phyloP scores from a whole-genome alignment of 2,113 vertebrate genomes.

The Ochotona curzoniae region DNA sequence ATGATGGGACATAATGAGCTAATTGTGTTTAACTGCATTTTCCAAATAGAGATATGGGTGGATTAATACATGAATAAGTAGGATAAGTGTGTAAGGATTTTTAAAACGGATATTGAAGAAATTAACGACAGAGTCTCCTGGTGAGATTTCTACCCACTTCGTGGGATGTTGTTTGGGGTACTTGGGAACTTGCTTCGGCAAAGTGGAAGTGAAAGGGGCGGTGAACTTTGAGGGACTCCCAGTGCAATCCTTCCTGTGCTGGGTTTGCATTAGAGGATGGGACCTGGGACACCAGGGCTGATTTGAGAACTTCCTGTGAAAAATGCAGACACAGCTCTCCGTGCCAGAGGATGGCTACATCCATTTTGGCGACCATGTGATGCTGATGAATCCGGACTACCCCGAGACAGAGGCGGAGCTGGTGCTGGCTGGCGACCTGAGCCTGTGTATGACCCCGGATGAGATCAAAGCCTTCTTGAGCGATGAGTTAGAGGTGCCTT shows the following conservation, averaged over 20 bases:
- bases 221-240: neutral
- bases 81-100: neutral
- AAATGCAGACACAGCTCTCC: constrained; percentile 88
- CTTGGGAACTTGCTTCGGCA: neutral
- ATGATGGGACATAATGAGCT: too few species aligned
- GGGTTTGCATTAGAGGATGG: neutral
- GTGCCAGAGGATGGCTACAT: constrained; percentile 87
- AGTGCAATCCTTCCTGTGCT: too few species aligned
- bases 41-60: neutral
- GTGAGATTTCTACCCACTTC: neutral
- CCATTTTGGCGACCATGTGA: constrained; percentile 92
- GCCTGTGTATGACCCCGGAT: constrained; percentile 87
- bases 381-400: constrained; percentile 87
- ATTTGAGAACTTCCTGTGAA: neutral
- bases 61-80: neutral
- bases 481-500: constrained; percentile 75
- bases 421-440: constrained; percentile 36
- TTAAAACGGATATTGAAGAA: neutral
- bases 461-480: constrained; percentile 67
- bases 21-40: neutral
- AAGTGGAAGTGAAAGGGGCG: neutral
- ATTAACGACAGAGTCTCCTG: neutral
- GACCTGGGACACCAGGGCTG: too few species aligned
- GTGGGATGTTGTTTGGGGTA: neutral
- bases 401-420: fast-evolving